Evolutionary conservation across 1,140 invertebrate genomes (phyloP), one percentile per base, ranked within the genome.

Genomic region (Holotrichia oblita): DNA sequence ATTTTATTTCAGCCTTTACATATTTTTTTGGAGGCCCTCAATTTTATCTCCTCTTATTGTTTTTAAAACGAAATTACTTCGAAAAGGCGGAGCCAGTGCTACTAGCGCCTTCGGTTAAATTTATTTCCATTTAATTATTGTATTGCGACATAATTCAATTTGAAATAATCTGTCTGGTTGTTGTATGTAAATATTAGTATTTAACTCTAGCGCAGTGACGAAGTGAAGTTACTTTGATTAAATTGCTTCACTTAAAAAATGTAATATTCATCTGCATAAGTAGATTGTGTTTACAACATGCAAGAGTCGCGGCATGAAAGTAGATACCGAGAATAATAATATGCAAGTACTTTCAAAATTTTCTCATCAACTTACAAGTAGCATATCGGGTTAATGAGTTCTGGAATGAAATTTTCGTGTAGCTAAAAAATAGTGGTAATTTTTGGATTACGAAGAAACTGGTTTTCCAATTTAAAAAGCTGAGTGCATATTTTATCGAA

Each of bases 241-340:
- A 79, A 79, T 79, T 79, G 78, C 78, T 69, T 55, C 78, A 79
- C 78, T 79, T 79, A 73, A 79, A 79, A 79, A 79, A 79, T 79
- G 78, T 79, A 79, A 79, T 79, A 79, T 79, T 79, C 78, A 79
- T 79, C 78, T 79, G 76, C 78, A 79, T 79, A 79, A 79, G 78
- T 79, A 79, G 78, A 79, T 79, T 69, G 78, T 79, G 78, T 76
- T 79, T 79, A 79, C 78, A 76, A 76, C 34, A 76, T 69, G 76
- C 55, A 79, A 69, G 78, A 79, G 14, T 17, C 6, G 48, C 14
- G 48, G 14, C 48, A 14, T 6, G 48, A n/a, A 55, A 55, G 6
- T 14, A 14, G 48, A 6, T 17, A n/a, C 48, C 22, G 20, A 17
- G 6, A 22, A 69, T 17, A 69, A 27, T 27, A 69, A 69, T 69